Base-by-base conservation (phyloP, 2,888 invertebrate species). In the Brachynemurus nebulosus region DNA sequence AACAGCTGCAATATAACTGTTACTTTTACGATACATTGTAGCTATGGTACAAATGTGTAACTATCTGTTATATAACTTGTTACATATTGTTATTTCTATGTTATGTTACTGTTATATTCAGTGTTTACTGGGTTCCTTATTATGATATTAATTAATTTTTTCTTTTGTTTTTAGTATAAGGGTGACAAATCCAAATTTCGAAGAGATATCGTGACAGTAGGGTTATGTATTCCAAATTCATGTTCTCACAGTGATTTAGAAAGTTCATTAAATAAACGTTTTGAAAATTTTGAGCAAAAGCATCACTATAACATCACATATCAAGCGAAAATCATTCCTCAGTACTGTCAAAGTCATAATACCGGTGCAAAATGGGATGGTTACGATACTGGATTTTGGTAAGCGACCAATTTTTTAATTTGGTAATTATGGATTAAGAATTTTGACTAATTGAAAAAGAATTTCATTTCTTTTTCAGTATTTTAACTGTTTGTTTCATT, bases 361-460 rank as follows among this genome's bases (percentile, higher is more conserved):
- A 58, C 60, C 18, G 47, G 47, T 20, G 49, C 52, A 42, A 46
- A 51, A 33, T 57, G 60, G 25, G 57, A 57, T 47, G 46, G 48
- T 3, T 56, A 54, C 2, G 63, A 64, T 49, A 58, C 62, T 20
- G 51, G 54, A 9, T 65, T 66, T 52, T 60, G 63, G 66, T 65
- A 56, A 54, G 54, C 53, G 17, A 9, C n/a, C n/a, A n/a, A n/a
- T n/a, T n/a, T n/a, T n/a, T n/a, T n/a, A n/a, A n/a, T n/a, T n/a
- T n/a, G n/a, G n/a, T n/a, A n/a, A n/a, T n/a, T n/a, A n/a, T n/a
- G n/a, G n/a, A n/a, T n/a, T n/a, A n/a, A n/a, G n/a, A n/a, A n/a
- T n/a, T n/a, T n/a, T n/a, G n/a, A n/a, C n/a, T n/a, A n/a, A n/a
- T n/a, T n/a, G n/a, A n/a, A n/a, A n/a, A n/a, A n/a, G n/a, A n/a